Evolutionary conservation across 2,113 vertebrate species (phyloP).

Genomic region (Semnornis frantzii): DNA sequence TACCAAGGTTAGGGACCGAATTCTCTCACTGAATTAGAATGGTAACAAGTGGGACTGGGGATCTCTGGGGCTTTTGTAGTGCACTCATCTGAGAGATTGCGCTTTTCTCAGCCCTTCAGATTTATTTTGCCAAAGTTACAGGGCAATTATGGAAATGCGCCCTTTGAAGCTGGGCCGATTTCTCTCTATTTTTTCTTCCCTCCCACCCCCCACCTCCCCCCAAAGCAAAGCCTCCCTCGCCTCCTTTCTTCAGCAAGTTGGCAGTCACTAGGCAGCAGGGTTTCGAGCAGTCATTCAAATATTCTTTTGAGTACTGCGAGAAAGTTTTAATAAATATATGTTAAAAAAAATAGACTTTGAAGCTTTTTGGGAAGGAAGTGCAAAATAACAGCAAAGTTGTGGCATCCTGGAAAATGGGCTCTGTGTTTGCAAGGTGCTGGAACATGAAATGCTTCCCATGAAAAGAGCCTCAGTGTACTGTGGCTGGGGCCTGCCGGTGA

Average conservation of each 20-base stretch:
- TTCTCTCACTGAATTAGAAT: conserved; percentile 85
- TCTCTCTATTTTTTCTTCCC: conserved; percentile 79
- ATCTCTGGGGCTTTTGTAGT: conserved; percentile 86
- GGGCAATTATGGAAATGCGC: conserved; percentile 97
- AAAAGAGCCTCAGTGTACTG: neutral
- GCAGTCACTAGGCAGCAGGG: neutral
- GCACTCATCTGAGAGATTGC: conserved; percentile 92
- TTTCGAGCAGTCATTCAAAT: conserved; percentile 52
- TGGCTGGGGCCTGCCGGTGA: neutral
- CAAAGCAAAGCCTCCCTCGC: conserved; percentile 77
- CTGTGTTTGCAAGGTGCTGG: neutral
- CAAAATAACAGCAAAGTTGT: neutral
- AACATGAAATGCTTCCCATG: neutral
- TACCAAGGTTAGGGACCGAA: conserved; percentile 82
- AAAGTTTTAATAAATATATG: conserved; percentile 47
- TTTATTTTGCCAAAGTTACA: conserved; percentile 94
- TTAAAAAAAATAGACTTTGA: conserved; percentile 25
- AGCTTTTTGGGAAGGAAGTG: conserved; percentile 2
- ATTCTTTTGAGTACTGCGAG: conserved; percentile 20
- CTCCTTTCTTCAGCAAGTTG: conserved; percentile 45
- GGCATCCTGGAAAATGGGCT: neutral
- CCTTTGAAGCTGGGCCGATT: conserved; percentile 90
- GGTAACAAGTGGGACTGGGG: conserved; percentile 89
- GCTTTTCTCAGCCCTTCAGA: conserved; percentile 90
- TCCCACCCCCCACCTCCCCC: neutral